A percentile compares a stretch with the other conserved stretches of the same genome.
These are phyloP conservation scores for Strigamia crassipes DNA, from an alignment of 2,888 invertebrate genomes.

Conservation along the genomic window DNA sequence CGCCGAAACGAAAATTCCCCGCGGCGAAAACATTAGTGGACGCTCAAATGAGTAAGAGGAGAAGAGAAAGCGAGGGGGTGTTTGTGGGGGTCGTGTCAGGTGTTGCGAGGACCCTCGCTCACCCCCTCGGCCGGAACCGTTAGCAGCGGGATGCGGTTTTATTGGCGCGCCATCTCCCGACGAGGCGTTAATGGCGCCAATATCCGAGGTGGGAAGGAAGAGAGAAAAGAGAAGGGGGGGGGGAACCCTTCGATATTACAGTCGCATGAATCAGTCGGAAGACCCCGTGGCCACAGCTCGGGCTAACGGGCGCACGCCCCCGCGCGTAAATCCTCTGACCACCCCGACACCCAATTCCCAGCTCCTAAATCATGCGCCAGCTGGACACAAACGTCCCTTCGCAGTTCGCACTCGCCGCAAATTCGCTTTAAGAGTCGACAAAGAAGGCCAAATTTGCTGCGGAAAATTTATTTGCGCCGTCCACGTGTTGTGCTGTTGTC, in stretches of 20 bases:
- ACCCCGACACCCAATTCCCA: conserved; percentile 39
- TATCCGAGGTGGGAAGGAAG: conserved; percentile 43
- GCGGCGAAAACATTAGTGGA: conserved; percentile 8
- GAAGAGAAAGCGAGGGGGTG: neutral
- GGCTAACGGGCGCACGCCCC: conserved; percentile 39
- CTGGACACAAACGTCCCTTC: conserved; percentile 16
- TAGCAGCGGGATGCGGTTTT: conserved; percentile 26
- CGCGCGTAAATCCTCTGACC: conserved; percentile 38
- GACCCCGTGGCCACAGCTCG: conserved; percentile 44
- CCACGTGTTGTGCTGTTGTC: neutral
- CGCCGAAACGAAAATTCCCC: conserved; percentile 13
- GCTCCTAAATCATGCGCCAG: conserved; percentile 45
- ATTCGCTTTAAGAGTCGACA: neutral
- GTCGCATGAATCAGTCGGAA: conserved; percentile 39
- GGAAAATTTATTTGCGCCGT: neutral
- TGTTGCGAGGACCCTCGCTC: neutral
- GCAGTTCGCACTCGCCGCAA: neutral
- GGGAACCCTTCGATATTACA: conserved; percentile 23
- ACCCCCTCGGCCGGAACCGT: neutral
- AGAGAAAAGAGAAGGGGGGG: neutral
- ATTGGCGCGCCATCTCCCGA: conserved; percentile 41
- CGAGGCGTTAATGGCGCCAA: conserved; percentile 44
- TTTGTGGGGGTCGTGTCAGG: neutral
- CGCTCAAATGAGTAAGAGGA: neutral
- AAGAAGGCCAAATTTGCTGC: neutral